Conservation (phyloP, 2,888 invertebrate genomes). For the Cantharis rufa region DNA sequence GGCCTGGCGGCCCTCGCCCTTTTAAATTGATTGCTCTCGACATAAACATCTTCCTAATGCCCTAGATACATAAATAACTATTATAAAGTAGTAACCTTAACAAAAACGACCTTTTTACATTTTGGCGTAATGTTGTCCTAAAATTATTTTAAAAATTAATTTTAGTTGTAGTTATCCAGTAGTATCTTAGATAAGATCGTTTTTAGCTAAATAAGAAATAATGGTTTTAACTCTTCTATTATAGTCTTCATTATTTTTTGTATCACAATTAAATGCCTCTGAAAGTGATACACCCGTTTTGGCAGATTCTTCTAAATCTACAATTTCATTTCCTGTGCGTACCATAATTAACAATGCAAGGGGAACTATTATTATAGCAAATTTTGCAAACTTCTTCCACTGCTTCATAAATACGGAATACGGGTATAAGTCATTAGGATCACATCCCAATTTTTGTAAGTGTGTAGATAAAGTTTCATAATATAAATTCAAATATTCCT, state of each 20-base stretch:
- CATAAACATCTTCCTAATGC: too few relatives aligned
- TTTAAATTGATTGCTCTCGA: too few relatives aligned
- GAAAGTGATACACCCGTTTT: neutral
- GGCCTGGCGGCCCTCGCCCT: too few relatives aligned
- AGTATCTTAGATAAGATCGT: neutral
- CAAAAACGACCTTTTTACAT: too few relatives aligned
- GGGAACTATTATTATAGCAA: constrained; percentile 29
- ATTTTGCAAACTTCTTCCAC: constrained; percentile 33
- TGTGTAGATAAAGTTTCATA: constrained; percentile 38
- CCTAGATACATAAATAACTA: too few relatives aligned
- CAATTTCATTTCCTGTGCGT: neutral
- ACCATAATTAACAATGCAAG: neutral
- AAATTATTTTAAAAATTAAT: too few relatives aligned
- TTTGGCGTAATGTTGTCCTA: too few relatives aligned
- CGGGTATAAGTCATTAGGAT: constrained; percentile 42
- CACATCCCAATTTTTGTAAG: constrained; percentile 38
- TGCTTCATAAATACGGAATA: constrained; percentile 35
- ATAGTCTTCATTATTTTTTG: neutral
- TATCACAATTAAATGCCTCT: neutral
- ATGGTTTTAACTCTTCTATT: neutral
- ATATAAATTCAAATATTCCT: constrained; percentile 43
- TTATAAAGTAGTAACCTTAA: too few relatives aligned
- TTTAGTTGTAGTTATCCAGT: too few relatives aligned
- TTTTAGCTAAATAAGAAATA: neutral
- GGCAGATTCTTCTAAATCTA: neutral